Evolutionary conservation across 2,888 invertebrate species (phyloP).

Genomic region (Tiliacea citrago): DNA sequence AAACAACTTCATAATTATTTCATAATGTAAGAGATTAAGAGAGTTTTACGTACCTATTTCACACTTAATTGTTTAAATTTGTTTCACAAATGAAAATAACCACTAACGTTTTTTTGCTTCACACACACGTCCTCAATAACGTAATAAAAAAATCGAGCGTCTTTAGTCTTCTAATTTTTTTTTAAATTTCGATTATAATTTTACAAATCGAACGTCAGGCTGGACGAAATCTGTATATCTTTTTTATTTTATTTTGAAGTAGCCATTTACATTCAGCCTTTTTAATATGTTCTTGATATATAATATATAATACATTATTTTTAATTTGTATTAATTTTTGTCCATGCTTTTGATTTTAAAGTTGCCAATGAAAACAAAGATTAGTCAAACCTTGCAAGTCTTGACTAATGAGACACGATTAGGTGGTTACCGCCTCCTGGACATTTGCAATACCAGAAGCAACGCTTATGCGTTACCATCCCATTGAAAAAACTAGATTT

Average conservation of each 20-base stretch:
- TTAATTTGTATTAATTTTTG: not conserved
- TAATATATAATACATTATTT: no score
- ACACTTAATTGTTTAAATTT: not conserved
- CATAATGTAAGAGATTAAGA: not conserved
- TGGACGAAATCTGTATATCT: not conserved
- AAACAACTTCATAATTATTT: not conserved
- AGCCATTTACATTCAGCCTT: not conserved
- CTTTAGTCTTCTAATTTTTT: not conserved
- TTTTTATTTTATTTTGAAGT: not conserved
- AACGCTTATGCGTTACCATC: not conserved
- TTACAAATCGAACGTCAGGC: conserved; percentile 3
- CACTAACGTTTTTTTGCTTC: no score
- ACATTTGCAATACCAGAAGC: not conserved
- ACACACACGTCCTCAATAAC: not conserved
- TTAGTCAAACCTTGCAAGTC: no score
- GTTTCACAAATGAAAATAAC: not conserved
- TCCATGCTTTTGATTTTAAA: not conserved
- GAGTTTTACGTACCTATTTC: conserved; percentile 1
- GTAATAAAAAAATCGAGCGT: not conserved
- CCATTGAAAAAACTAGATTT: not conserved
- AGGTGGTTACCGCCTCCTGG: not conserved
- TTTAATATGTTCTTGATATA: not conserved
- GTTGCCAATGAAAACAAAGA: not conserved
- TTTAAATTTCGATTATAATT: not conserved
- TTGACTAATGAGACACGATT: no score